phyloP scores from a whole-genome alignment of 2,113 vertebrate genomes.

The Pyrgilauda ruficollis region DNA sequence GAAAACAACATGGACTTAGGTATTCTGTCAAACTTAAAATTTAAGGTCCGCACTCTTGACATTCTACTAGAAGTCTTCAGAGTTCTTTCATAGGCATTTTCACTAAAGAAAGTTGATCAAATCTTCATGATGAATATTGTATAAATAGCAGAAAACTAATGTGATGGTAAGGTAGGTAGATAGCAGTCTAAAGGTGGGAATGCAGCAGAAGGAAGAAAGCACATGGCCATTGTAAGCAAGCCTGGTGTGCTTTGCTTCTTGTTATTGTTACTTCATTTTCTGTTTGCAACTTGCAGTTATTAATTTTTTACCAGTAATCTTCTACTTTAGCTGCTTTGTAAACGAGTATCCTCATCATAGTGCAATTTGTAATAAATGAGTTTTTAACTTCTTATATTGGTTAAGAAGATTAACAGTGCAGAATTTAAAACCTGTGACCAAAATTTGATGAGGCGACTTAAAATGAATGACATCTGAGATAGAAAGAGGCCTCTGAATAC shows the following conservation, averaged over 20 bases:
- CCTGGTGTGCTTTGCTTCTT: neutral
- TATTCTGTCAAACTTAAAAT: neutral
- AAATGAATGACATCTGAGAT: constrained; percentile 9
- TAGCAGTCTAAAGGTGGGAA: neutral
- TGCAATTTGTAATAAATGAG: neutral
- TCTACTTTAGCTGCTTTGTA: neutral
- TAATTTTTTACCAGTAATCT: neutral
- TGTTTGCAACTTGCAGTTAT: neutral
- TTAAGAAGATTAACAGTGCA: constrained; percentile 3
- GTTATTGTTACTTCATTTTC: neutral
- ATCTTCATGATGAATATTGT: neutral
- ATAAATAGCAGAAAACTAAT: neutral
- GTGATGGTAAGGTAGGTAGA: neutral
- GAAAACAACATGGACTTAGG: neutral
- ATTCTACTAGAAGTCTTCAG: neutral
- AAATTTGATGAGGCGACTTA: neutral
- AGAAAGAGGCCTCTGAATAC: constrained; percentile 13
- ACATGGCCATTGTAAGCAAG: neutral
- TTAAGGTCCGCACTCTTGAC: neutral
- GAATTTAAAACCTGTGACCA: constrained; percentile 4
- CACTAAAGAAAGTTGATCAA: neutral
- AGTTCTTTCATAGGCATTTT: neutral
- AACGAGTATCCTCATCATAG: neutral
- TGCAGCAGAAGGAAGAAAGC: neutral
- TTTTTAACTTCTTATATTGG: neutral